Percentiles rank a stretch among this genome's conserved stretches.
These are phyloP conservation scores for Tychaedon coryphoeus DNA, from an alignment of 2,113 vertebrate species.

Conservation along the genomic window DNA sequence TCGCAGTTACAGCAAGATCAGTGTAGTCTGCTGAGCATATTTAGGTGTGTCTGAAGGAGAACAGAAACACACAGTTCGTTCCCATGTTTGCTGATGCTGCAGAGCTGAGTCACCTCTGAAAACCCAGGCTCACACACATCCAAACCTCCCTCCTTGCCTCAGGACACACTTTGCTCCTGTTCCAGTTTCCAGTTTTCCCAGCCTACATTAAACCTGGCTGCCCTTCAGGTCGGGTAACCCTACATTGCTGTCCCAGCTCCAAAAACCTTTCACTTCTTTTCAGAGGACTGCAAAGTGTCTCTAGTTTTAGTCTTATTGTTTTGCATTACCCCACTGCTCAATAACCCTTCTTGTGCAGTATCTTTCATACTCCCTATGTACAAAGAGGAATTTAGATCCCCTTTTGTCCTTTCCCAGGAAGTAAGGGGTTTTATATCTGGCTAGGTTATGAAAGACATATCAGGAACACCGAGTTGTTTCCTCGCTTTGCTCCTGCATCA, in stretches of 20 bases:
- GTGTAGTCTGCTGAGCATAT: background rate
- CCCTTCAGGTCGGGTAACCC: background rate
- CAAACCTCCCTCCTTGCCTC: background rate
- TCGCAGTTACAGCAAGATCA: background rate
- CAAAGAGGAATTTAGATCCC: background rate
- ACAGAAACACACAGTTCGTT: rapidly evolving
- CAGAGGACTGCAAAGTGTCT: background rate
- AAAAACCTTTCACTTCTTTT: background rate
- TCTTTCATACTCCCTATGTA: background rate
- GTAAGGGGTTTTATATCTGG: background rate
- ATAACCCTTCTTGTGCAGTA: background rate
- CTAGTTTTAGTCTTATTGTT: background rate
- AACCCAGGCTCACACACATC: background rate
- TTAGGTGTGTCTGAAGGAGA: background rate
- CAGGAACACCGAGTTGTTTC: background rate
- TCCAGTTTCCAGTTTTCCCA: background rate
- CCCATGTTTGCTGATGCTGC: background rate
- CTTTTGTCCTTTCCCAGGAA: background rate
- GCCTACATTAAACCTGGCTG: background rate
- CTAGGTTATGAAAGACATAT: background rate
- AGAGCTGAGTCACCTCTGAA: background rate
- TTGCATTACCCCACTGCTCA: background rate
- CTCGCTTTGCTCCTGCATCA: background rate
- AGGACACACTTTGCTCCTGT: background rate
- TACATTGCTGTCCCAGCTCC: background rate